Conservation (phyloP, 2,888 invertebrate genomes). For the Hydrotaea cyrtoneurina region DNA sequence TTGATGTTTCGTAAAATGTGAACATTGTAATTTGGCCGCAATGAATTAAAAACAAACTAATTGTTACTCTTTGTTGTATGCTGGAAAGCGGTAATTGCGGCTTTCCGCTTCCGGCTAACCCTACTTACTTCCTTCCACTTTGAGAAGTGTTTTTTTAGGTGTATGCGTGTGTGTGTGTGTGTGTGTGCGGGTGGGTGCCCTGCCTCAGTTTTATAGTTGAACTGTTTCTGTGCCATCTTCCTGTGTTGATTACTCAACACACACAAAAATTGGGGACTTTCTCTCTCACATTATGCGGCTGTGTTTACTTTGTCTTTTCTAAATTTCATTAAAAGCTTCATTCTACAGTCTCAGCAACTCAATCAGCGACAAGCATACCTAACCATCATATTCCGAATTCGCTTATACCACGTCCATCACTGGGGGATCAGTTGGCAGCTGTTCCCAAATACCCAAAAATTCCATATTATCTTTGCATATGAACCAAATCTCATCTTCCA, state of each 20-base stretch:
- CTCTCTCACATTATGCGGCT: conserved; percentile 16
- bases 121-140: conserved; percentile 51
- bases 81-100: conserved; percentile 61
- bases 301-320: conserved; percentile 30
- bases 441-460: no score
- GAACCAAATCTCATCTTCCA: no score
- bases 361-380: conserved; percentile 24
- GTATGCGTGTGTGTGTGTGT: not conserved
- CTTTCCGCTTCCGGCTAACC: conserved; percentile 65
- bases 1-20: not conserved
- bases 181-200: conserved; percentile 6
- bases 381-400: conserved; percentile 15
- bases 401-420: no score
- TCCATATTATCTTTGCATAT: no score
- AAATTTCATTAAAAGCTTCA: conserved; percentile 53
- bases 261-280: conserved; percentile 42
- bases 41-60: conserved; percentile 25
- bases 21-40: not conserved
- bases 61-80: conserved; percentile 43
- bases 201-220: conserved; percentile 1
- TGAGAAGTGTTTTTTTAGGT: conserved; percentile 36
- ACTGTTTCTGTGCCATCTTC: conserved; percentile 39
- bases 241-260: conserved; percentile 59
- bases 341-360: not conserved
- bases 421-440: no score